A percentile compares a stretch with the other conserved stretches of the same genome.
phyloP scores from a whole-genome alignment of 2,888 invertebrate species.

The Sisyra terminalis region DNA sequence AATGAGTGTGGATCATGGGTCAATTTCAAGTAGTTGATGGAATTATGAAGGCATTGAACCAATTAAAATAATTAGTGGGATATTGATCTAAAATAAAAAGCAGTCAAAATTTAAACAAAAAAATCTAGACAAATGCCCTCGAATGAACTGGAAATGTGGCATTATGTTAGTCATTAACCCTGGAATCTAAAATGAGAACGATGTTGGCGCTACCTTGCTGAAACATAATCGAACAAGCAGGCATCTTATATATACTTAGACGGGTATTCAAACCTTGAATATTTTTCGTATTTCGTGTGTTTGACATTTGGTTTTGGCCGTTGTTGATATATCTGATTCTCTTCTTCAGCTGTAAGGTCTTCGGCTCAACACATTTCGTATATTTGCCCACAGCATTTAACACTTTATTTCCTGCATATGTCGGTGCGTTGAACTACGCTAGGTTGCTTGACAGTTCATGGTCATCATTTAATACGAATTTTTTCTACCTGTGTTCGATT shows the following conservation, averaged over 20 bases:
- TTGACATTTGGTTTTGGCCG: constrained; percentile 5
- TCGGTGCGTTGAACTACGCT: constrained; percentile 6
- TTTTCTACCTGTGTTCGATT: constrained; percentile 2
- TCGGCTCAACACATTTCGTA: neutral
- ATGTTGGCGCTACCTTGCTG: neutral
- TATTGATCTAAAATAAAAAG: no score
- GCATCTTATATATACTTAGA: neutral
- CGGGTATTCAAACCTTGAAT: neutral
- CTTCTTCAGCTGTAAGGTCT: neutral
- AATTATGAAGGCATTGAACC: no score
- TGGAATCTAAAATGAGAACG: neutral
- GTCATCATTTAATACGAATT: neutral
- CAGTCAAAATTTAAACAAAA: no score
- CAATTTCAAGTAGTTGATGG: no score
- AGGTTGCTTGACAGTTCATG: constrained; percentile 7
- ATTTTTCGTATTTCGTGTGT: neutral
- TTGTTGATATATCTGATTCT: neutral
- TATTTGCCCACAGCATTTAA: constrained; percentile 2
- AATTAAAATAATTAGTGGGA: no score
- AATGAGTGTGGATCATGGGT: no score
- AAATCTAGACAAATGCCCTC: no score
- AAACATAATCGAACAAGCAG: no score
- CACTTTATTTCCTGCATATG: constrained; percentile 7
- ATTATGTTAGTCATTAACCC: no score
- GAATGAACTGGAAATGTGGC: no score